Evolutionary conservation across 2,888 invertebrate species (phyloP), one percentile per base, ranked within the genome.

Genomic region (Julus scanicus): DNA sequence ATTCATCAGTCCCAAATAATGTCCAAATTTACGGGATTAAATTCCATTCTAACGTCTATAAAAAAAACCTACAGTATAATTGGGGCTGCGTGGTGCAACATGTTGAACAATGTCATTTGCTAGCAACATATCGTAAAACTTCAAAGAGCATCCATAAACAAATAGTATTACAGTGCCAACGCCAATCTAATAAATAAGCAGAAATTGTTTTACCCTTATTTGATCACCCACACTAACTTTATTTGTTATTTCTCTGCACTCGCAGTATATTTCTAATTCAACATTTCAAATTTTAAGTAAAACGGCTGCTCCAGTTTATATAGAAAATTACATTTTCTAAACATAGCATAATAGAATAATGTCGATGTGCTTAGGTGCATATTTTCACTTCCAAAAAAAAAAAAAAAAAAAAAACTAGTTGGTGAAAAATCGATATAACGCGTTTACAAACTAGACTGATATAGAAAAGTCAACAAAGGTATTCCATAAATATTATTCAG

Each of bases 1-100:
- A 80, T 80, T 29, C 37, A 13, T 13, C 80, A 39, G 37, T 80
- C 37, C 15, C 13, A 37, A 37, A 37, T 37, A 80, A 80, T 80
- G 80, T 37, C 11, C 37, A 80, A 80, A 80, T 80, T 80, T 80
- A 80, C 80, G 80, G 37, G 80, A 80, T 80, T 80, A 80, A 80
- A 80, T 80, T 80, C 80, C 80, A 80, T 80, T 80, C 13, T 80
- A 39, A 15, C 80, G 15, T 3, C 80, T 37, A 37, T 80, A 80
- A 80, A 71, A 71, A 57, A 80, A 4, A 5, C 44, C 8, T 80
- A 15, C 80, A 80, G 13, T 80, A 29, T 80, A 37, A 37, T 11
- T 29, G 80, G 13, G 0, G 5, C 37, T 80, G 80, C 37, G n/a
- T 39, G 15, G 80, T 13, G 80, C 80, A 37, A 80, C 80, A 80